Evolutionary conservation across 2,113 vertebrate species (phyloP).

Genomic region (Corythoichthys intestinalis): DNA sequence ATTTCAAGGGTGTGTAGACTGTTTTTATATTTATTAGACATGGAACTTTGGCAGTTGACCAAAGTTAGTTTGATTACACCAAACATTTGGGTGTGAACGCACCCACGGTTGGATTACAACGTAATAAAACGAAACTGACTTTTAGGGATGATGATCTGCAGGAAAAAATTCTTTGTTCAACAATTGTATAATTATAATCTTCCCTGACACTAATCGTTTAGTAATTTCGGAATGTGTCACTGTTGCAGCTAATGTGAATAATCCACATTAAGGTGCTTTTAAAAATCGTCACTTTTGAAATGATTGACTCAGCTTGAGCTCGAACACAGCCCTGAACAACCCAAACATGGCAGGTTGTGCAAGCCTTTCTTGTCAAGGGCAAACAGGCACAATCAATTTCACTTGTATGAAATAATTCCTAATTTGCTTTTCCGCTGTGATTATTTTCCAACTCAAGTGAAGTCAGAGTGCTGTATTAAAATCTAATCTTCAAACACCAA

Average conservation of each 20-base stretch:
- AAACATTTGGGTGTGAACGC: too few species aligned
- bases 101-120: too few species aligned
- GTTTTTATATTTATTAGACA: neutral
- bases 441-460: slow-evolving; percentile 63
- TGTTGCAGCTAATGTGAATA: neutral
- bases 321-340: slow-evolving; percentile 26
- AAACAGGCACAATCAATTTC: slow-evolving; percentile 59
- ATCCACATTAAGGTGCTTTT: slow-evolving; percentile 16
- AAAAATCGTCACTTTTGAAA: slow-evolving; percentile 2
- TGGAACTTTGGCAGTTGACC: neutral
- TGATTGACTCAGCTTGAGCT: slow-evolving; percentile 31
- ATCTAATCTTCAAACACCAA: slow-evolving; percentile 78
- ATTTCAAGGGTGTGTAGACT: too few species aligned
- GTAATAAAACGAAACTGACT: neutral
- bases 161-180: neutral
- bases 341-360: slow-evolving; percentile 27
- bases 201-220: neutral
- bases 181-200: neutral
- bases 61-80: neutral
- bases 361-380: slow-evolving; percentile 59
- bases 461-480: slow-evolving; percentile 74
- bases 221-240: neutral
- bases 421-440: slow-evolving; percentile 65
- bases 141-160: neutral
- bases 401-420: slow-evolving; percentile 67